Evolutionary conservation across 2,113 vertebrate genomes (phyloP).

Genomic region (Phrynosoma platyrhinos): DNA sequence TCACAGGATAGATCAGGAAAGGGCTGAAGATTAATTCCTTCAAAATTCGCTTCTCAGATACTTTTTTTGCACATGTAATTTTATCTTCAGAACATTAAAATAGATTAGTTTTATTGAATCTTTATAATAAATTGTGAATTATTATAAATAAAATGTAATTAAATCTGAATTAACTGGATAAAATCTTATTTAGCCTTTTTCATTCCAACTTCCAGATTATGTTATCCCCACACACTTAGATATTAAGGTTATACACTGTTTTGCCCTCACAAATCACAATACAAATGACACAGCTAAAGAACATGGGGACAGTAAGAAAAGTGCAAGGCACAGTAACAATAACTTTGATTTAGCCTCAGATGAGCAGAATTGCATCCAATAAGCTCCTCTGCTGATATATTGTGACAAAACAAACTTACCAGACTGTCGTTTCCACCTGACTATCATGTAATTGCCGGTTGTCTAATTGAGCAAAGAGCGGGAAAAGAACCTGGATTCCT

Average conservation of each 20-base stretch:
- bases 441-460: constrained; percentile 89
- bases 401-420: constrained; percentile 77
- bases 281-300: neutral
- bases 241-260: neutral
- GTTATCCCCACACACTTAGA: neutral
- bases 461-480: constrained; percentile 95
- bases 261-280: neutral
- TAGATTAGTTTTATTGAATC: neutral
- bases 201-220: neutral
- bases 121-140: too few relatives aligned
- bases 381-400: neutral
- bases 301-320: too few relatives aligned
- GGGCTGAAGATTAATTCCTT: neutral
- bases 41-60: neutral
- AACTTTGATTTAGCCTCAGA: neutral
- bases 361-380: neutral
- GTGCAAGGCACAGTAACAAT: too few relatives aligned
- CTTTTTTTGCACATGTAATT: neutral
- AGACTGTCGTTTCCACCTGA: constrained; percentile 92
- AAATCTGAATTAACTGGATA: neutral
- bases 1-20: neutral
- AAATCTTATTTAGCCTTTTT: neutral
- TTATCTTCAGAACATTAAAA: neutral
- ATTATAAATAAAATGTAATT: neutral
- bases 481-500: constrained; percentile 96